Conservation (phyloP, 2,888 invertebrate species). For the Ormia ochracea region DNA sequence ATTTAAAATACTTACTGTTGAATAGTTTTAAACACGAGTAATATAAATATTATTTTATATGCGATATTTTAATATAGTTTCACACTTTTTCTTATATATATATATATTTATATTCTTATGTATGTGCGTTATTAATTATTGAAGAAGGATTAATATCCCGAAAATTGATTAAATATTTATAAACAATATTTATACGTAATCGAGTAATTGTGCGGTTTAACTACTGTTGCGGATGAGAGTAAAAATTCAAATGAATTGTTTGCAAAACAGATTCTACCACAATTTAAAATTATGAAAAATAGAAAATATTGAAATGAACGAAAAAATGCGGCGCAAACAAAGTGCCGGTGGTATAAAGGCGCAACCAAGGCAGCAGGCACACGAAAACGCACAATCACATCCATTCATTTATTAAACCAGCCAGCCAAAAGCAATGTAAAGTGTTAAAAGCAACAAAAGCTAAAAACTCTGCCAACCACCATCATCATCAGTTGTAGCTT, state of each 20-base stretch:
- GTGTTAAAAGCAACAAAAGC: constrained; percentile 65
- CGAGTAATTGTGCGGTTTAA: constrained; percentile 23
- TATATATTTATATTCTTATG: too few species aligned
- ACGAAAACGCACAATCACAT: constrained; percentile 12
- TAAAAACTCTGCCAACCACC: constrained; percentile 60
- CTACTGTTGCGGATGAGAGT: constrained; percentile 74
- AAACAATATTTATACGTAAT: background rate
- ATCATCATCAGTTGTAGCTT: constrained; percentile 32
- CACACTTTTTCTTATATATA: too few species aligned
- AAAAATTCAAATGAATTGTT: constrained; percentile 77
- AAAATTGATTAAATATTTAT: background rate
- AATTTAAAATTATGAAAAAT: constrained; percentile 63
- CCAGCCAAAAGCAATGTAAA: constrained; percentile 62
- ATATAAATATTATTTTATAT: too few species aligned
- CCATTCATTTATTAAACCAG: constrained; percentile 5
- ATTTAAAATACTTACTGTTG: background rate
- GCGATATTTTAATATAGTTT: too few species aligned
- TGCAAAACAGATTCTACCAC: constrained; percentile 61
- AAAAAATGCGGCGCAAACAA: constrained; percentile 53
- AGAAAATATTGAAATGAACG: constrained; percentile 49
- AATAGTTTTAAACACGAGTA: background rate
- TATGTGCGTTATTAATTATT: too few species aligned
- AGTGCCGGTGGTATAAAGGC: constrained; percentile 56
- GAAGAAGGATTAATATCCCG: too few species aligned
- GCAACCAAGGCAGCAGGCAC: constrained; percentile 51